Percentiles rank a stretch among this genome's conserved stretches.
Evolutionary conservation across 2,113 vertebrate species (phyloP).

Genomic region (Coreoperca whiteheadi): DNA sequence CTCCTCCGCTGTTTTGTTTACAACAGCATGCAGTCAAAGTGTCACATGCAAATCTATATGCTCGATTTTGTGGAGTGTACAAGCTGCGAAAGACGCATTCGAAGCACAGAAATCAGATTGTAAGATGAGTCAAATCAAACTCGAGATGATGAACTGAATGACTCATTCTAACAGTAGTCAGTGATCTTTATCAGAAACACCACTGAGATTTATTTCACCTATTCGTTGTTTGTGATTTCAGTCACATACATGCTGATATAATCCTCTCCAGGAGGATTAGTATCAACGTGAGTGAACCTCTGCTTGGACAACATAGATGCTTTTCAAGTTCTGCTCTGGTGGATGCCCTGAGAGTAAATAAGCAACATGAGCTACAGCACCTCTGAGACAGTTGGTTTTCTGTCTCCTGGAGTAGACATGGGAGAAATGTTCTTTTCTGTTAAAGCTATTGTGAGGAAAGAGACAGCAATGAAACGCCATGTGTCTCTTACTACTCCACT

Average conservation of each 20-base stretch:
- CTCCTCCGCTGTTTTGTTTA: conserved; percentile 29
- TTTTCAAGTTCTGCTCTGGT: neutral
- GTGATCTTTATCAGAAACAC: conserved; percentile 32
- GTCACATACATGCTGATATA: neutral
- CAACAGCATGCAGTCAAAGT: neutral
- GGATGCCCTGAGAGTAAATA: conserved; percentile 16
- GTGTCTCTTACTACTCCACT: conserved; percentile 16
- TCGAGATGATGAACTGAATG: neutral
- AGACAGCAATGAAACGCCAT: conserved; percentile 26
- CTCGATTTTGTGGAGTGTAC: neutral
- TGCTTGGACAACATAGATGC: neutral
- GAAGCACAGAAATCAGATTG: neutral
- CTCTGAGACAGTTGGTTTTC: neutral
- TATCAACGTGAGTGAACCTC: conserved; percentile 4
- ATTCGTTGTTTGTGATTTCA: neutral
- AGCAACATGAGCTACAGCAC: conserved; percentile 19
- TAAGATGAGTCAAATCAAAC: conserved; percentile 23
- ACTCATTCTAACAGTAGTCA: conserved; percentile 46
- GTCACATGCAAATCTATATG: conserved; percentile 14
- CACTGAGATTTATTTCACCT: conserved; percentile 1
- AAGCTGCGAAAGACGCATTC: neutral
- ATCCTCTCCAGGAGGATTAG: neutral
- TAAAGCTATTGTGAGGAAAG: conserved; percentile 38
- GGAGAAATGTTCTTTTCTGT: conserved; percentile 13
- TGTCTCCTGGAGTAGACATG: conserved; percentile 3